Base-by-base conservation (phyloP, 2,797 vertebrate genomes). In the Mormyrops attenuatus region DNA sequence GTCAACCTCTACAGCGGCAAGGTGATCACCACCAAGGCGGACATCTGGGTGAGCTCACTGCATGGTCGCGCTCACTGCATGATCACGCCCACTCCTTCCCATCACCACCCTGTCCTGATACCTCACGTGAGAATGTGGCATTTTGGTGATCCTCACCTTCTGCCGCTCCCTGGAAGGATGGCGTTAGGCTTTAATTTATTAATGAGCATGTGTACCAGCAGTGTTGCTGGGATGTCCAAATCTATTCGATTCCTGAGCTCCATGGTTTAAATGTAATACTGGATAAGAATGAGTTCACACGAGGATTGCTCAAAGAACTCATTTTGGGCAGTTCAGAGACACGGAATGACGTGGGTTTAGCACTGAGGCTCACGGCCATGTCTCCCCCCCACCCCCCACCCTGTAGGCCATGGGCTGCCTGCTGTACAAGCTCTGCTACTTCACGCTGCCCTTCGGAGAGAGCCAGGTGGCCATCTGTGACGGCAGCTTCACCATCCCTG, bases 401-500 rank as follows among this genome's bases (percentile, higher is more conserved):
- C 11, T 17, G 8, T 91, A 99, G 99, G 99, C 99, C 82, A 96
- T 99, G 87, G 99, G 99, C 91, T 99, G 99, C 94, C 96, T 99
- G 90, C 96, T 99, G 22, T 99, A 99, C 95, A 99, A 99, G 93
- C 95, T 99, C 90, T 99, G 98, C 92, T 99, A 96, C 94, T 99
- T 99, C 94, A 99, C 98, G 0, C 94, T 99, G 93, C 99, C 99
- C 0, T 99, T 99, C 30, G 99, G 99, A 55, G 99, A 99, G 95
- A 99, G 98, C 93, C 98, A 99, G 95, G 99, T 99, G 91, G 98
- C 98, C 26, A 99, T 99, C 93, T 99, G 99, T 91, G 99, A 99
- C 9, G 99, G 99, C 91, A 99, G 95, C 94, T 99, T 99, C 95
- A 99, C 98, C 90, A 98, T 99, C 92, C 99, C 99, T 0, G 98